Percentiles rank a stretch among this genome's conserved stretches.
Conservation (phyloP, 2,888 invertebrate species). For the Clostera curtula region DNA sequence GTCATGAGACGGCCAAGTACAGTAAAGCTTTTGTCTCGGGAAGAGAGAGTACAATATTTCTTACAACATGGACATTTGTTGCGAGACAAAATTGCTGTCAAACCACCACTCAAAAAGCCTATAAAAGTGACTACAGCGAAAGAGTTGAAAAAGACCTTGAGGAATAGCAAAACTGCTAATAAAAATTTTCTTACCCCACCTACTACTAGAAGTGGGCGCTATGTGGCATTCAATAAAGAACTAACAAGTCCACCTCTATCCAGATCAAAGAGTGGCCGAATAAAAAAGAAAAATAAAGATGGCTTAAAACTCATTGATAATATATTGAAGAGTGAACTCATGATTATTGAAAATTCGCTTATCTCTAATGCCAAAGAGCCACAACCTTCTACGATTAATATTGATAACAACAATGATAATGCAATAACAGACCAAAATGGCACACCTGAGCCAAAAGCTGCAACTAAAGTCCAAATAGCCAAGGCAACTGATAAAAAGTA, state of each 20-base stretch:
- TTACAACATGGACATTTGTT: conserved; percentile 34
- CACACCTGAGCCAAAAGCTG: conserved; percentile 11
- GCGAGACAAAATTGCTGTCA: conserved; percentile 21
- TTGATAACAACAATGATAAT: conserved; percentile 66
- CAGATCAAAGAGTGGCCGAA: conserved; percentile 31
- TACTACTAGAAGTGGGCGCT: not conserved
- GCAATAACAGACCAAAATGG: conserved; percentile 45
- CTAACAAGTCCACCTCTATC: not conserved
- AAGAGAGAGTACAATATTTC: conserved; percentile 32
- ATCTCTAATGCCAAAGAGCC: conserved; percentile 4
- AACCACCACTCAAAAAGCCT: conserved; percentile 9
- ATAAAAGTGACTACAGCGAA: conserved; percentile 9
- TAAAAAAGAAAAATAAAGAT: conserved; percentile 32
- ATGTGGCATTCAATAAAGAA: not conserved
- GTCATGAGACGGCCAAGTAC: conserved; percentile 29
- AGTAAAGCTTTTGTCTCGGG: conserved; percentile 24
- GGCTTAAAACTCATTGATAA: conserved; percentile 42
- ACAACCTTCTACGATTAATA: conserved; percentile 6
- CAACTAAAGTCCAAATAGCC: conserved; percentile 2
- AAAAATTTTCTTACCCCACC: conserved; percentile 5
- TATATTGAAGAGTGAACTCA: conserved; percentile 52
- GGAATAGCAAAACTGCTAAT: conserved; percentile 3
- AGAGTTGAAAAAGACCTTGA: too few relatives aligned
- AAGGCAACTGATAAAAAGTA: conserved; percentile 7
- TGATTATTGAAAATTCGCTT: conserved; percentile 32